These are phyloP conservation scores for Ptychochromis oligacanthus DNA, from an alignment of 2,113 vertebrate species.

Conservation along the genomic window DNA sequence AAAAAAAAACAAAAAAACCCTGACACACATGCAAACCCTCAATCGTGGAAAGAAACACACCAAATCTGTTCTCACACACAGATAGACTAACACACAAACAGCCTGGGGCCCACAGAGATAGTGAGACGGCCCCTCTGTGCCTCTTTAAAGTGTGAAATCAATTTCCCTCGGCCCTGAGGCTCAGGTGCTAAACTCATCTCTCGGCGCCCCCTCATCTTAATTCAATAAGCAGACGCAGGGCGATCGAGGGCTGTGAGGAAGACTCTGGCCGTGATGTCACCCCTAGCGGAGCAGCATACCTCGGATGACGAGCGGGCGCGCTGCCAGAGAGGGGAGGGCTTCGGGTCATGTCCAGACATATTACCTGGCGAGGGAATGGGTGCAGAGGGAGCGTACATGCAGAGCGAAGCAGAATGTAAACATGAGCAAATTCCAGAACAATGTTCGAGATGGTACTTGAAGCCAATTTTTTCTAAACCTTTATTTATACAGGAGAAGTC, in stretches of 20 bases:
- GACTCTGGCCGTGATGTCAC: constrained; percentile 74
- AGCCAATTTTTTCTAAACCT: constrained; percentile 36
- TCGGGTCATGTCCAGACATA: constrained; percentile 71
- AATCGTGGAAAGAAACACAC: constrained; percentile 34
- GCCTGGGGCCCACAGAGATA: constrained; percentile 29
- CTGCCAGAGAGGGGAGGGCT: constrained; percentile 53
- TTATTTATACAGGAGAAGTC: constrained; percentile 43
- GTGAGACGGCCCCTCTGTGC: constrained; percentile 46
- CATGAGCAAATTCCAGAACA: constrained; percentile 60
- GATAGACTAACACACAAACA: constrained; percentile 28
- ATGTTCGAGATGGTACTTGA: constrained; percentile 39
- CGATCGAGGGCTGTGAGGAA: constrained; percentile 38
- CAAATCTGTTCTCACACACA: constrained; percentile 31
- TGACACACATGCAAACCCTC: constrained; percentile 53
- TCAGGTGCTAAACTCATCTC: constrained; percentile 80
- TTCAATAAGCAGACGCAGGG: constrained; percentile 74
- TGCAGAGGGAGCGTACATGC: constrained; percentile 8
- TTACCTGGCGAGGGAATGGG: constrained; percentile 62
- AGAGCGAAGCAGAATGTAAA: constrained; percentile 61
- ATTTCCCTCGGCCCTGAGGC: constrained; percentile 62
- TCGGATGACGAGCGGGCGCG: constrained; percentile 38
- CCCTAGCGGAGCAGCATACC: constrained; percentile 67
- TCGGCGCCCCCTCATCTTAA: constrained; percentile 76
- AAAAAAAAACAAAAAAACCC: not conserved
- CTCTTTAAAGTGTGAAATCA: constrained; percentile 78